Evolutionary conservation across 2,113 vertebrate genomes (phyloP), one percentile per base, ranked within the genome.

Genomic region (Festucalex cinctus): DNA sequence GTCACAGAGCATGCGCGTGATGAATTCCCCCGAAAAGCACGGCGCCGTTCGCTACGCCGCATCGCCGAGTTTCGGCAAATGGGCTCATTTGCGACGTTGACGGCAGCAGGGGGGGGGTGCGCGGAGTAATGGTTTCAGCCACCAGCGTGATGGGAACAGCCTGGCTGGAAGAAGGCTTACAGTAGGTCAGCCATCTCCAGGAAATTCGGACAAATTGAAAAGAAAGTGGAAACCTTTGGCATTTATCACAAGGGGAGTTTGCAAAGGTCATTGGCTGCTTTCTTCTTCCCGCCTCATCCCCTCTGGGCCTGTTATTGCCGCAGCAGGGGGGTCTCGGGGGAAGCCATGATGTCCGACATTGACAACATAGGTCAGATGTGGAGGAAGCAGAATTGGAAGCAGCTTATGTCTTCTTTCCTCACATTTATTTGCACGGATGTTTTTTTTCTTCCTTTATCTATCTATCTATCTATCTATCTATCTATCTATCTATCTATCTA

Each of bases 161-260:
- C 65, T 69, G 84, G 83, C 79, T 77, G 85, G 72, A 76, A 80
- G 82, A 68, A 77, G 84, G 70, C 81, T 85, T 7, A 57, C 54
- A 32, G 54, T 85, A 87, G 87, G 88, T 88, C 86, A 86, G 86
- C 77, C 82, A 83, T 85, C 83, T 85, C 85, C 72, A 71, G 60
- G 82, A 88, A 89, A 90, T 79, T 85, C 83, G 83, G 88, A 89
- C 87, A 90, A 90, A 90, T 90, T 86, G 88, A 86, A 85, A 90
- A 86, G 78, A 54, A 54, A 61, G 22, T 83, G 84, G 80, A 84
- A 87, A 85, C 87, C 86, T 90, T 86, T 90, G 88, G 86, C 88
- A 89, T 90, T 90, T 87, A 87, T 89, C 87, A 86, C 84, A 79
- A 75, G 79, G 67, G 70, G 81, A 85, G 79, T 73, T 82, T 80